Evolutionary conservation across 2,797 vertebrate species (phyloP).

Genomic region (Botia kubotai): DNA sequence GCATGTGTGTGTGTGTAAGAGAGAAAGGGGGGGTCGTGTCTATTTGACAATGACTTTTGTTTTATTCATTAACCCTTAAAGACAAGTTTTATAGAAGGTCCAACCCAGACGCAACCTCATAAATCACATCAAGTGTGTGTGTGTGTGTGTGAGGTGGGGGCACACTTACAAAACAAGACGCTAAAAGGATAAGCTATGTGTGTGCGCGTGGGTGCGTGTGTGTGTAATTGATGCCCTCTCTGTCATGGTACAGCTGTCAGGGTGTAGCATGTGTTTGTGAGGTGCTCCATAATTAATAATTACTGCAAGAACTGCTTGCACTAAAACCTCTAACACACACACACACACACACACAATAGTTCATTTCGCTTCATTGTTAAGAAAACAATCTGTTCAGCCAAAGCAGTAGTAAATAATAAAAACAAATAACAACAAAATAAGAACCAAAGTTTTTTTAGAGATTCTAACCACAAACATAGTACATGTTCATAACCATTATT

Average conservation of each 20-base stretch:
- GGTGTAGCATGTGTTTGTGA: conserved; percentile 51
- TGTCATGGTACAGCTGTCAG: conserved; percentile 51
- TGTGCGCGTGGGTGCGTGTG: conserved; percentile 26
- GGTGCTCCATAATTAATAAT: conserved; percentile 56
- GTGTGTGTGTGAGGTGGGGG: background rate
- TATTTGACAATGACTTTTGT: conserved; percentile 54
- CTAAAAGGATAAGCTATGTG: conserved; percentile 32
- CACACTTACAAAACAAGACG: conserved; percentile 19
- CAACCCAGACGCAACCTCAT: conserved; percentile 45
- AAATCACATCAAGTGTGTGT: conserved; percentile 36
- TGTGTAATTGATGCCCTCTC: conserved; percentile 49
- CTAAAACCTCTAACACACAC: too few relatives aligned
- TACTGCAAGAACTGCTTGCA: conserved; percentile 25
- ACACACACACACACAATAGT: background rate
- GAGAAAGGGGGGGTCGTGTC: background rate
- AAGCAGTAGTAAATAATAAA: too few relatives aligned
- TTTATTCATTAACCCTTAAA: conserved; percentile 55
- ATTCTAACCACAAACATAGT: too few relatives aligned
- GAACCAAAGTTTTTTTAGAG: too few relatives aligned
- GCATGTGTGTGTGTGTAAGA: background rate
- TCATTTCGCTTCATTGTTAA: background rate
- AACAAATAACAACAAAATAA: too few relatives aligned
- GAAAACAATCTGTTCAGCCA: too few relatives aligned
- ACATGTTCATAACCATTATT: too few relatives aligned
- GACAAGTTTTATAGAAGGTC: conserved; percentile 46